Evolutionary conservation across 2,888 invertebrate species (phyloP).

Genomic region (Elegia similella): DNA sequence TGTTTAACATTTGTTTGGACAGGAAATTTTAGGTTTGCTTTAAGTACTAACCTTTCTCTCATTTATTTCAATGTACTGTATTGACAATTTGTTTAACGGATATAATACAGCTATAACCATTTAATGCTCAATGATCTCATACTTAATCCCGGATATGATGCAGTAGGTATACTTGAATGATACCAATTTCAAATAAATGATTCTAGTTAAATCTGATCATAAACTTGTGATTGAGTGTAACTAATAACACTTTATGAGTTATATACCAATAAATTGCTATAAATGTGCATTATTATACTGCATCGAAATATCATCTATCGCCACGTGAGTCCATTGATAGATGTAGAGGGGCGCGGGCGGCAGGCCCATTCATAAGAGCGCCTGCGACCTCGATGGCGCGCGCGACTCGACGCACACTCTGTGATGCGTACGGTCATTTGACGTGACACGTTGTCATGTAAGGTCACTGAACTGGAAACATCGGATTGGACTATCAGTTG

Average conservation of each 20-base stretch:
- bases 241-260: not conserved
- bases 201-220: not conserved
- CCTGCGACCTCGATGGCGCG: constrained; percentile 45
- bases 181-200: not conserved
- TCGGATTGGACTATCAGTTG: constrained; percentile 27
- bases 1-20: not conserved
- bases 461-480: constrained; percentile 36
- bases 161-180: not conserved
- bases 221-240: not conserved
- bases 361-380: constrained; percentile 51
- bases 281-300: constrained; percentile 15
- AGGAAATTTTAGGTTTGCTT: not conserved
- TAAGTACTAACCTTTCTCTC: not conserved
- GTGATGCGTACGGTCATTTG: constrained; percentile 56
- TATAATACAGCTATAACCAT: not conserved
- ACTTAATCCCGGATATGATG: not conserved
- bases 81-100: not conserved
- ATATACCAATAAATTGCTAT: constrained; percentile 19
- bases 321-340: constrained; percentile 74
- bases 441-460: constrained; percentile 47
- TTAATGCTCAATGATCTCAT: not conserved
- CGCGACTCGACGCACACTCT: constrained; percentile 41
- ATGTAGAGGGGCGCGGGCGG: constrained; percentile 42
- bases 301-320: constrained; percentile 33
- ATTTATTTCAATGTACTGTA: not conserved